Conservation (phyloP, 2,113 vertebrate species). For the Mesoclemmys tuberculata region DNA sequence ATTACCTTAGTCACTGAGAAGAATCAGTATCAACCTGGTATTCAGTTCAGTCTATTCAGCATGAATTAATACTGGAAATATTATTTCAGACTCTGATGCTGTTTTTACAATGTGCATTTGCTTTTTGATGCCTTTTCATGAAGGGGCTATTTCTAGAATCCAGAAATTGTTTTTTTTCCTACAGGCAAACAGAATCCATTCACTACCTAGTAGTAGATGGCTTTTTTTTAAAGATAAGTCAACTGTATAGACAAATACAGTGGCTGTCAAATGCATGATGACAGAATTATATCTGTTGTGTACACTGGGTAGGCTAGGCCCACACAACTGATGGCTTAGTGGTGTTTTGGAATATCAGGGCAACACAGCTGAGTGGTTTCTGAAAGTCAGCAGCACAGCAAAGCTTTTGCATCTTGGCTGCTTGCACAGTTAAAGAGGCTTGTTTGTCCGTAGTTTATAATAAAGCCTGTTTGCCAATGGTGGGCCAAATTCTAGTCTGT, state of each 20-base stretch:
- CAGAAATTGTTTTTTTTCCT: constrained; percentile 57
- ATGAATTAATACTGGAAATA: constrained; percentile 56
- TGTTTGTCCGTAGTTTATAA: constrained; percentile 14
- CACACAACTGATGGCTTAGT: background rate
- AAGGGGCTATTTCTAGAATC: constrained; percentile 54
- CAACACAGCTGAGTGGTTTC: constrained; percentile 5
- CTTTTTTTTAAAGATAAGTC: constrained; percentile 1
- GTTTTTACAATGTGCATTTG: background rate
- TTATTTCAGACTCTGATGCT: constrained; percentile 44
- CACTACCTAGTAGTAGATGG: constrained; percentile 3
- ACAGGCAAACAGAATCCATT: constrained; percentile 42
- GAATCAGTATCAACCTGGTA: constrained; percentile 8
- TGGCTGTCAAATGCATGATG: constrained; percentile 26
- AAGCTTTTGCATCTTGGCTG: background rate
- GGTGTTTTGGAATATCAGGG: background rate
- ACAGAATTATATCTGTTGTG: constrained; percentile 10
- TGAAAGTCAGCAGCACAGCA: background rate
- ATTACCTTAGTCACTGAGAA: constrained; percentile 14
- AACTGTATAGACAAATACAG: background rate
- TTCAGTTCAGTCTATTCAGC: constrained; percentile 41
- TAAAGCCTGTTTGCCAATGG: background rate
- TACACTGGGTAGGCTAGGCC: background rate
- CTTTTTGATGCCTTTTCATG: constrained; percentile 64
- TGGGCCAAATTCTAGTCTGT: constrained; percentile 32
- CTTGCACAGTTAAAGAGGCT: constrained; percentile 11